Conservation (phyloP, 1,140 invertebrate species). For the Drosophila hydei region DNA sequence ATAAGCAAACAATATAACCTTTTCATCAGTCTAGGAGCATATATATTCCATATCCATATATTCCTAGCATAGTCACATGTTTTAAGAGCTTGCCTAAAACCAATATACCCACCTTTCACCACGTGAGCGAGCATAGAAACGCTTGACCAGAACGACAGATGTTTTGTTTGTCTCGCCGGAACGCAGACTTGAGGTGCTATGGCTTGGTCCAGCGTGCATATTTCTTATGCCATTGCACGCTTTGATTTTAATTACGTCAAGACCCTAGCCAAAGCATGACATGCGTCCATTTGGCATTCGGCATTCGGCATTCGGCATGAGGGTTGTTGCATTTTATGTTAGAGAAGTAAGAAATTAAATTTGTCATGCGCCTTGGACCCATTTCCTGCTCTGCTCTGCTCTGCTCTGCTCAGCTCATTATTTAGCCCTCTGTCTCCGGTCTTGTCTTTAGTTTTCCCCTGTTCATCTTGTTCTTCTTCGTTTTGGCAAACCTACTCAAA, state of each 20-base stretch:
- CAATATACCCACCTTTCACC: too few relatives aligned
- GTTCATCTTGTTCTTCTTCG: background rate
- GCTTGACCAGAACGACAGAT: slow-evolving; percentile 70
- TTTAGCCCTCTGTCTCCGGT: slow-evolving; percentile 9
- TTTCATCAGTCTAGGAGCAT: too few relatives aligned
- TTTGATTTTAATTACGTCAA: slow-evolving; percentile 75
- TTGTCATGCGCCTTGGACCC: slow-evolving; percentile 70
- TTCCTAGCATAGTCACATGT: too few relatives aligned
- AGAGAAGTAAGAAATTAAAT: slow-evolving; percentile 77
- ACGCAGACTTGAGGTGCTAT: too few relatives aligned
- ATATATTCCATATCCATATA: too few relatives aligned
- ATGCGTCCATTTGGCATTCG: slow-evolving; percentile 63
- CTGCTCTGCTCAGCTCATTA: slow-evolving; percentile 13
- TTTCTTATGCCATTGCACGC: slow-evolving; percentile 71
- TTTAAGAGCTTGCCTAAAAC: too few relatives aligned
- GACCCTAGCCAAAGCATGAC: slow-evolving; percentile 50
- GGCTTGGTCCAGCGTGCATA: slow-evolving; percentile 14
- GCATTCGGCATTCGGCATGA: slow-evolving; percentile 25
- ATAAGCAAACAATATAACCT: too few relatives aligned
- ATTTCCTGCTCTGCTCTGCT: slow-evolving; percentile 31
- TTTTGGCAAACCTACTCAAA: slow-evolving; percentile 65
- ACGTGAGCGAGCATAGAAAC: background rate
- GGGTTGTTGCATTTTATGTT: slow-evolving; percentile 36
- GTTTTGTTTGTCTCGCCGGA: background rate
- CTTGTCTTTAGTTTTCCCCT: slow-evolving; percentile 1